Base-by-base conservation (phyloP, 2,888 invertebrate genomes). In the Thecocarcelia acutangulata region DNA sequence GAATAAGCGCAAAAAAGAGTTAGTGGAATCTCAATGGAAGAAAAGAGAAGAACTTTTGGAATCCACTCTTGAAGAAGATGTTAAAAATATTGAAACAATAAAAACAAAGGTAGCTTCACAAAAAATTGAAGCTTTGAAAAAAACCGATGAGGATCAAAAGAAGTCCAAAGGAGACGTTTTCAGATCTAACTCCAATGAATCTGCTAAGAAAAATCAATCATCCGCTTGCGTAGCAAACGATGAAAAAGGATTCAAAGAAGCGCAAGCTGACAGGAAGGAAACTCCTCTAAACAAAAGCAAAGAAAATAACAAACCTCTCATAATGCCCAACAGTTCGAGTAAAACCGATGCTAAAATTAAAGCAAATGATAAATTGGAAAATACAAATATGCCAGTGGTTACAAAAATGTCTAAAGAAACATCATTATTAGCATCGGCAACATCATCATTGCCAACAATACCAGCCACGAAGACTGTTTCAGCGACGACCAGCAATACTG, bases 1-100 rank as follows among this genome's bases (percentile, higher is more conserved):
- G 87, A 90, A 90, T 68, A 92, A 93, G 85, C 92, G 93, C 80
- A 93, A 92, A 86, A 91, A 93, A 88, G 88, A 91, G 54, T 85
- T 93, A 54, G 88, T 91, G 33, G 92, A 93, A 80, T 87, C 87
- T 13, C 91, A 88, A 85, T 74, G 84, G 84, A 40, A 84, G 13
- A 85, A 85, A 59, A 63, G 84, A 0, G 85, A 85, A 68, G 76
- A 84, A 11, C 54, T 84, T 11, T 58, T 84, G 13, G 84, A 85
- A 17, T 61, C 83, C 13, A 79, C 81, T 12, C 66, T 42, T 2
- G 69, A 59, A 11, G 83, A 85, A 28, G 83, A 84, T 13, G 80
- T 79, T 1, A 80, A 81, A 28, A 85, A 83, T 52, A 48, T 85
- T n/a, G 70, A 85, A 19, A 84, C 86, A 42, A 84, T 84, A 4